Percentiles rank a stretch among this genome's conserved stretches.
phyloP scores from a whole-genome alignment of 2,888 invertebrate species.

The Drosophila phalerata region DNA sequence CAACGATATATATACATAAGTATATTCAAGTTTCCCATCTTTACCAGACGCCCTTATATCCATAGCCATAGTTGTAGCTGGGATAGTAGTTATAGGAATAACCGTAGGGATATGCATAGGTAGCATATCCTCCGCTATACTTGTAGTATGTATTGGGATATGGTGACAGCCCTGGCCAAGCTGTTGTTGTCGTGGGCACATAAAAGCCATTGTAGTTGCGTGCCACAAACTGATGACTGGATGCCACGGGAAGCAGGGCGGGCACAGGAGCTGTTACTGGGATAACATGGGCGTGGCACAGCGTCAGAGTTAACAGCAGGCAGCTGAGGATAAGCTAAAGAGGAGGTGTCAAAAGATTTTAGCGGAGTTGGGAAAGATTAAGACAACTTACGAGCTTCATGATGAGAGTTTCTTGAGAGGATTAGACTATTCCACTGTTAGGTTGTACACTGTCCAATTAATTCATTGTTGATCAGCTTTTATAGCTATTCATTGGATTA shows the following conservation, averaged over 20 bases:
- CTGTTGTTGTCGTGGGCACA: slow-evolving; percentile 53
- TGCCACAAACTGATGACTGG: slow-evolving; percentile 81
- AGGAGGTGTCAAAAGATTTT: background rate
- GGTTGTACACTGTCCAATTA: slow-evolving; percentile 46
- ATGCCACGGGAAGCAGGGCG: slow-evolving; percentile 71
- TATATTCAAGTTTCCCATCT: background rate
- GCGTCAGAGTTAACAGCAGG: slow-evolving; percentile 35
- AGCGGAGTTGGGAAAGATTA: rapidly evolving
- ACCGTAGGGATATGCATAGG: slow-evolving; percentile 58
- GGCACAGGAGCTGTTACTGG: slow-evolving; percentile 43
- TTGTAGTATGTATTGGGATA: slow-evolving; percentile 62
- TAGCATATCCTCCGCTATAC: slow-evolving; percentile 56
- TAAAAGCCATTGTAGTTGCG: slow-evolving; percentile 80
- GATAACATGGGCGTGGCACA: slow-evolving; percentile 57
- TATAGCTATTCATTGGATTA: slow-evolving; percentile 37
- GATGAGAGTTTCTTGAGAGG: slow-evolving; percentile 10
- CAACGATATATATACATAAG: slow-evolving; percentile 1
- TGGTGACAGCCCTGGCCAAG: slow-evolving; percentile 43
- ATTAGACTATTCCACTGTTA: slow-evolving; percentile 24
- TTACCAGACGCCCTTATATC: slow-evolving; percentile 68
- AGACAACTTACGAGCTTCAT: slow-evolving; percentile 62
- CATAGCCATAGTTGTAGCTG: slow-evolving; percentile 63
- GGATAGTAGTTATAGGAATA: slow-evolving; percentile 62
- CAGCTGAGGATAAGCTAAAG: slow-evolving; percentile 29
- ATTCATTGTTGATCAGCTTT: slow-evolving; percentile 22